These are phyloP conservation scores for Astur gentilis DNA, from an alignment of 2,113 vertebrate genomes.

Conservation along the genomic window DNA sequence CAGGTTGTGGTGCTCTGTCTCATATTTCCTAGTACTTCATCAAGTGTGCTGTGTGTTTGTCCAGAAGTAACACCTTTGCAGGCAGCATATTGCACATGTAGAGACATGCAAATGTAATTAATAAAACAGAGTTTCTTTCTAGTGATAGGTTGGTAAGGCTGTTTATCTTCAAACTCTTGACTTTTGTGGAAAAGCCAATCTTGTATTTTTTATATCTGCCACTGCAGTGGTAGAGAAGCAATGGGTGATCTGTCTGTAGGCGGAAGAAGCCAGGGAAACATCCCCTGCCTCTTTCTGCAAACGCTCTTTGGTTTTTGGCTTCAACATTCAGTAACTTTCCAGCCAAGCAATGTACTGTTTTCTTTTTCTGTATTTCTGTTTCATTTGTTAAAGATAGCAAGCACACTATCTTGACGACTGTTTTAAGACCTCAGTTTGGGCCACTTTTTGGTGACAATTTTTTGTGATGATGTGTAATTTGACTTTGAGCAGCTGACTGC, in stretches of 20 bases:
- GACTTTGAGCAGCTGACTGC: not conserved
- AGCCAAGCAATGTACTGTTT: not conserved
- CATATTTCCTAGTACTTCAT: not conserved
- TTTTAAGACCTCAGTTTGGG: not conserved
- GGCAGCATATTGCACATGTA: not conserved
- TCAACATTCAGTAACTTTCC: not conserved
- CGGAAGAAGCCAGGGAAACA: not conserved
- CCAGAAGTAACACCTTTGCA: not conserved
- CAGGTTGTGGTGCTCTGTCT: not conserved
- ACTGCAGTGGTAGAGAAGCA: not conserved
- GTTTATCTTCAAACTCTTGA: not conserved
- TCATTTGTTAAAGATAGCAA: not conserved
- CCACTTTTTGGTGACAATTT: not conserved
- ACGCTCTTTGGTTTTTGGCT: not conserved
- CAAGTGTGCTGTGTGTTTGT: not conserved
- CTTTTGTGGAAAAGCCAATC: not conserved
- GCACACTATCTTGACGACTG: not conserved
- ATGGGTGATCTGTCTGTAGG: not conserved
- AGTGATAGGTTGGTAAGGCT: not conserved
- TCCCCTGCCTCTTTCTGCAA: not conserved
- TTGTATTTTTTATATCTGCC: not conserved
- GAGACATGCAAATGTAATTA: not conserved
- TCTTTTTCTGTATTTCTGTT: not conserved
- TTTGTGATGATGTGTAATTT: not conserved
- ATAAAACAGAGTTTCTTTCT: not conserved